Evolutionary conservation across 2,888 invertebrate species (phyloP).

Genomic region (Cephus spinipes): DNA sequence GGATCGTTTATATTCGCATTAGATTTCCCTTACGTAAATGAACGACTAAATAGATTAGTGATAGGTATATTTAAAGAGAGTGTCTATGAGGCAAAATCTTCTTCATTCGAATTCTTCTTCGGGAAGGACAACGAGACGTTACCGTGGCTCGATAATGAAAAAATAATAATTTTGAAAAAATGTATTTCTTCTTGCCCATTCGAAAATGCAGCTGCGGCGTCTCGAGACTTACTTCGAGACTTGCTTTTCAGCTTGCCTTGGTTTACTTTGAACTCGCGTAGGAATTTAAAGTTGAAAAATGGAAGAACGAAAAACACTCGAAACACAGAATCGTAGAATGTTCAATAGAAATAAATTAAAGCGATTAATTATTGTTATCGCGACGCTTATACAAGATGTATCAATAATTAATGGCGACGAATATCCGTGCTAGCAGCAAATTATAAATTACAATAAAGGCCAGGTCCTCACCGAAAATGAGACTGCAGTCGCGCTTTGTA

Average conservation of each 20-base stretch:
- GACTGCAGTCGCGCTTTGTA: slow-evolving; percentile 65
- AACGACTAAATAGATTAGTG: not conserved
- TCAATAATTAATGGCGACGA: slow-evolving; percentile 13
- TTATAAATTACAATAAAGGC: not conserved
- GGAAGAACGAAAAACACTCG: slow-evolving; percentile 10
- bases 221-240: slow-evolving; percentile 5
- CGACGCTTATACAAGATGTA: slow-evolving; percentile 16
- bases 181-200: not conserved
- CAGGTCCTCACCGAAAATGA: slow-evolving; percentile 42
- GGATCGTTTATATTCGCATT: not conserved
- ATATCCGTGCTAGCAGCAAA: not conserved
- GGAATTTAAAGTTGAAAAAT: slow-evolving; percentile 3
- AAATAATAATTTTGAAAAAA: not conserved
- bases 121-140: not conserved
- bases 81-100: not conserved
- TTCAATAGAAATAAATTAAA: not conserved
- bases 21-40: not conserved
- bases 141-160: not conserved
- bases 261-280: not conserved
- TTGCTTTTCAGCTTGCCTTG: slow-evolving; percentile 12
- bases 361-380: slow-evolving; percentile 28
- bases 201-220: not conserved
- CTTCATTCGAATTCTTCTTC: not conserved
- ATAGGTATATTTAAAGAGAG: not conserved
- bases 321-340: not conserved